phyloP scores from a whole-genome alignment of 1,140 invertebrate species.

The Spodoptera litura region DNA sequence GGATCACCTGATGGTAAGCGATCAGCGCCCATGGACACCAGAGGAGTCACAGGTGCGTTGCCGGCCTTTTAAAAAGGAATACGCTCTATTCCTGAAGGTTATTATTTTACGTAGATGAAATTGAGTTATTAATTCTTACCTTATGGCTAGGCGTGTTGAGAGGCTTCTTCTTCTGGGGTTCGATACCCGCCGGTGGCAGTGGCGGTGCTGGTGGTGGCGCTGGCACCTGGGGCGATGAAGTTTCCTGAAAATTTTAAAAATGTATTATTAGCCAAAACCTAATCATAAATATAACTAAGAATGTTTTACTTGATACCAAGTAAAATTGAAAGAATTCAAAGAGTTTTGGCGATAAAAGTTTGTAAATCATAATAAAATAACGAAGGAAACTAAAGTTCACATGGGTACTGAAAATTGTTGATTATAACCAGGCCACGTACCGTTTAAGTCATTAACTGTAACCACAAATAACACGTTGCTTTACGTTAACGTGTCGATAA shows the following conservation, averaged over 20 bases:
- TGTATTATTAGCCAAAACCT: background rate
- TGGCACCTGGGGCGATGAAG: slow-evolving; percentile 83
- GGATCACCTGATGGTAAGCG: too few relatives aligned
- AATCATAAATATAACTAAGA: background rate
- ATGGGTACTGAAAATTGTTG: too few relatives aligned
- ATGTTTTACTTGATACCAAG: background rate
- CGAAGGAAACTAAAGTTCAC: too few relatives aligned
- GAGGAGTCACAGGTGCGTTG: too few relatives aligned
- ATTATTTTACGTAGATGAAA: too few relatives aligned
- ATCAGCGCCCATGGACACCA: too few relatives aligned
- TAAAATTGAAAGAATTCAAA: too few relatives aligned
- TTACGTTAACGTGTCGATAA: background rate
- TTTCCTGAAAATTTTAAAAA: slow-evolving; percentile 72
- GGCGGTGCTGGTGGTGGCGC: slow-evolving; percentile 83
- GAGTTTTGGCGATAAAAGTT: too few relatives aligned
- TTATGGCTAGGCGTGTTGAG: slow-evolving; percentile 90
- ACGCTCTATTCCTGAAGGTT: too few relatives aligned
- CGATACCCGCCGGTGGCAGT: slow-evolving; percentile 73
- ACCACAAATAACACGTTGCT: slow-evolving; percentile 23
- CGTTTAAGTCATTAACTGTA: slow-evolving; percentile 4
- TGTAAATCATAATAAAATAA: too few relatives aligned
- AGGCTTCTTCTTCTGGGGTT: slow-evolving; percentile 88
- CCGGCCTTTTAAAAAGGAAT: too few relatives aligned
- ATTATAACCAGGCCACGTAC: background rate
- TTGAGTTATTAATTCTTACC: slow-evolving; percentile 59